Evolutionary conservation across 2,888 invertebrate species (phyloP).

Genomic region (Calephelis perditalis): DNA sequence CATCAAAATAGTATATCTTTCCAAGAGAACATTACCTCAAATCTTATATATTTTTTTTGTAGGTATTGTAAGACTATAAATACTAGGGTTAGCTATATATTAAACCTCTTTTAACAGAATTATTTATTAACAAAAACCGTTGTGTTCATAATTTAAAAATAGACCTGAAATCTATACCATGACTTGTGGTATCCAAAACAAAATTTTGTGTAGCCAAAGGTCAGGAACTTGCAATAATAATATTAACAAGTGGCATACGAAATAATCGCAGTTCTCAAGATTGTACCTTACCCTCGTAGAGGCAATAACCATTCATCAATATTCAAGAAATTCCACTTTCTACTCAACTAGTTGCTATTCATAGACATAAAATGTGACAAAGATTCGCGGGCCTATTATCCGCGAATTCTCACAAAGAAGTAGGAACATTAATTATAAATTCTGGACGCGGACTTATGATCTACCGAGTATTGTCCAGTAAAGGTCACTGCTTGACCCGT

Average conservation of each 20-base stretch:
- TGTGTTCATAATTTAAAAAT: too few relatives aligned
- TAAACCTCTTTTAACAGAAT: too few relatives aligned
- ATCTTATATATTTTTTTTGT: too few relatives aligned
- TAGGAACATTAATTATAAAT: conserved; percentile 73
- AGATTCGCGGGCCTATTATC: conserved; percentile 55
- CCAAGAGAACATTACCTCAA: too few relatives aligned
- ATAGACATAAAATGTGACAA: conserved; percentile 51
- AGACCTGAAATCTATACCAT: too few relatives aligned
- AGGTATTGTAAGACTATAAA: too few relatives aligned
- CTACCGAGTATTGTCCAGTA: conserved; percentile 54
- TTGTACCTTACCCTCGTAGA: conserved; percentile 34
- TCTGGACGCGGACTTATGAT: conserved; percentile 56
- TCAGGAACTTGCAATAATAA: conserved; percentile 36
- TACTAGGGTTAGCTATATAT: too few relatives aligned
- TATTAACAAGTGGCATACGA: conserved; percentile 44
- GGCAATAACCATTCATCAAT: conserved; percentile 54
- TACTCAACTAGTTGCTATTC: conserved; percentile 50
- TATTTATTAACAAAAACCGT: too few relatives aligned
- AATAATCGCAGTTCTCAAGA: conserved; percentile 66
- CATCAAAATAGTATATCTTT: too few relatives aligned
- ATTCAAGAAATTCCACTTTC: conserved; percentile 73
- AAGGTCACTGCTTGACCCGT: conserved; percentile 74
- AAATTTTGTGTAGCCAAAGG: conserved; percentile 23
- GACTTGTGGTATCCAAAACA: too few relatives aligned
- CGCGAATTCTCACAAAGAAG: conserved; percentile 61